Evolutionary conservation across 1,140 invertebrate species (phyloP).

Genomic region (Ephestia elutella): DNA sequence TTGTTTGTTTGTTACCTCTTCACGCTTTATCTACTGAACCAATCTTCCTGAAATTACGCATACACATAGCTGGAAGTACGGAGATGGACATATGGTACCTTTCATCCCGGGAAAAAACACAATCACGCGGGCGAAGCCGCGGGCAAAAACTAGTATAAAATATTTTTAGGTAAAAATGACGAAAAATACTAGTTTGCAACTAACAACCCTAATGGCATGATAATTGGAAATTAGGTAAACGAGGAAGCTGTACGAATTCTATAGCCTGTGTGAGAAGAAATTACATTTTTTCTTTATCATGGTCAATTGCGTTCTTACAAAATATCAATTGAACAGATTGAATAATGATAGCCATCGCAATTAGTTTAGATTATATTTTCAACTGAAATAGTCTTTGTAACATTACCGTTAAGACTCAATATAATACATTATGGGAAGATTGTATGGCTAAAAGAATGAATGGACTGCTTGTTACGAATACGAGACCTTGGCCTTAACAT

Average conservation of each 20-base stretch:
- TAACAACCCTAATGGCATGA: not conserved
- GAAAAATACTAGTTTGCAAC: no score
- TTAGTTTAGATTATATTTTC: not conserved
- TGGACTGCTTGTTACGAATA: conserved; percentile 18
- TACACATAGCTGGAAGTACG: no score
- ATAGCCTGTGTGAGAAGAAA: not conserved
- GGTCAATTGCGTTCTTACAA: not conserved
- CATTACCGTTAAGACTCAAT: not conserved
- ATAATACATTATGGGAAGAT: not conserved
- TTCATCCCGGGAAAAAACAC: no score
- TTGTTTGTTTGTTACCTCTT: no score
- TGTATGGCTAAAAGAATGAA: conserved; percentile 32
- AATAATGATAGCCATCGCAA: conserved; percentile 3
- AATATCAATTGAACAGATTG: conserved; percentile 1
- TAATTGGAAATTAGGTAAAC: not conserved
- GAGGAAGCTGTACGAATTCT: not conserved
- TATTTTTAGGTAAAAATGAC: no score
- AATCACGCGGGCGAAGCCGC: no score
- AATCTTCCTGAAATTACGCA: no score
- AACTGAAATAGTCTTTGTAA: not conserved
- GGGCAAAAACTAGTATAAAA: no score
- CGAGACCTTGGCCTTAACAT: conserved; percentile 60
- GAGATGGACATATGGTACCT: no score
- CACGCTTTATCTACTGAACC: no score
- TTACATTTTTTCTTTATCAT: not conserved